phyloP scores from a whole-genome alignment of 2,113 vertebrate species.

The Anser cygnoides region DNA sequence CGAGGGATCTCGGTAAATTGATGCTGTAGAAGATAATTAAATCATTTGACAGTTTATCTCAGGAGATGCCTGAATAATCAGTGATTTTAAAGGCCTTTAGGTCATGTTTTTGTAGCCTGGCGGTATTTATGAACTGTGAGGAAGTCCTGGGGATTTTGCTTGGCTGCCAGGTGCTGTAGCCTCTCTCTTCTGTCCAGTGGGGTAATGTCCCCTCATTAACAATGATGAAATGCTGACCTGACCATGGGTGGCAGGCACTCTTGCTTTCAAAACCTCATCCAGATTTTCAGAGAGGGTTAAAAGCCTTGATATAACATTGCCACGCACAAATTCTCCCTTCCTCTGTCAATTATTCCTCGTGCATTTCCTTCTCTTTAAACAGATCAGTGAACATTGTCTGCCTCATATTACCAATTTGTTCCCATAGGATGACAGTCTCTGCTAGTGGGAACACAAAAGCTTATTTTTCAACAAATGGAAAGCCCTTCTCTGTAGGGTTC shows the following conservation, averaged over 20 bases:
- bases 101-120: background rate
- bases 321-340: background rate
- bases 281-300: constrained; percentile 20
- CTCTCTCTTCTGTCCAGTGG: background rate
- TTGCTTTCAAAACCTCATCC: background rate
- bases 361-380: background rate
- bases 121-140: constrained; percentile 33
- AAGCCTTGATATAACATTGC: background rate
- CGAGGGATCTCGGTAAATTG: background rate
- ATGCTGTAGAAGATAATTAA: constrained; percentile 31
- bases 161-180: background rate
- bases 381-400: background rate
- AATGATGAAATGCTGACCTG: background rate
- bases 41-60: constrained; percentile 27
- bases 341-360: background rate
- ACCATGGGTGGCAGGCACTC: background rate
- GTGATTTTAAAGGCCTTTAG: constrained; percentile 29
- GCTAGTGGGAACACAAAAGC: background rate
- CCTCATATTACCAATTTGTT: background rate
- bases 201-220: background rate
- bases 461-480: background rate
- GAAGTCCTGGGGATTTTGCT: background rate
- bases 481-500: background rate
- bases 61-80: constrained; percentile 16
- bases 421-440: background rate